These are phyloP conservation scores for Drosophila longiperda DNA, from an alignment of 2,888 invertebrate species.

Conservation along the genomic window DNA sequence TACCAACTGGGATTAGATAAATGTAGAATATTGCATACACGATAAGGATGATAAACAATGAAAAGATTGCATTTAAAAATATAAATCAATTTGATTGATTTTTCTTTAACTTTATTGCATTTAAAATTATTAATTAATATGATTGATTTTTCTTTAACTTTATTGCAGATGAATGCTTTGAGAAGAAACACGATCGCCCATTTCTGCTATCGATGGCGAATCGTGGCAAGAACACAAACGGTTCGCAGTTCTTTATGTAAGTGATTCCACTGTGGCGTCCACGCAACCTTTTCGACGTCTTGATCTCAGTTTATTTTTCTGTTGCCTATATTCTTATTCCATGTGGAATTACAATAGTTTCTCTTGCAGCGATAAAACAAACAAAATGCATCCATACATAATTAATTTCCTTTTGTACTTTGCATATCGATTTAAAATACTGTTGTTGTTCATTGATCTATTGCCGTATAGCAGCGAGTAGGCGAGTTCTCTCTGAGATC, in stretches of 20 bases:
- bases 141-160: not conserved
- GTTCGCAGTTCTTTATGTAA: slow-evolving; percentile 99
- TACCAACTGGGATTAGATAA: not conserved
- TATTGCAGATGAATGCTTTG: slow-evolving; percentile 96
- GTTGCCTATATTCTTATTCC: slow-evolving; percentile 10
- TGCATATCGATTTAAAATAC: slow-evolving; percentile 62
- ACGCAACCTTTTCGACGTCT: not conserved
- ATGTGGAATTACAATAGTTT: slow-evolving; percentile 35
- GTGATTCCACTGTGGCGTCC: slow-evolving; percentile 84
- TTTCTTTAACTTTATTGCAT: slow-evolving; percentile 85
- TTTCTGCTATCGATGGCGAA: slow-evolving; percentile 99
- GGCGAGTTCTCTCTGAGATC: slow-evolving; percentile 49
- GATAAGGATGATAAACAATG: too few relatives aligned
- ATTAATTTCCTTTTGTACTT: slow-evolving; percentile 38
- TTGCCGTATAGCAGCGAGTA: slow-evolving; percentile 67
- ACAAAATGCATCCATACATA: slow-evolving; percentile 49
- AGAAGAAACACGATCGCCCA: slow-evolving; percentile 93
- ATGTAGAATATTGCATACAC: not conserved
- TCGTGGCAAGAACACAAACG: slow-evolving; percentile 98
- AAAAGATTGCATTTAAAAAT: not conserved
- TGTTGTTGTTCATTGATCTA: slow-evolving; percentile 82
- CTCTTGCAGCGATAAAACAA: slow-evolving; percentile 45
- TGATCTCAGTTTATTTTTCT: not conserved
- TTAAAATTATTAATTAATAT: not conserved
- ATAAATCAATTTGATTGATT: not conserved